Evolutionary conservation across 1,140 invertebrate species (phyloP), one percentile per base, ranked within the genome.

Genomic region (Cotesia chilonis): DNA sequence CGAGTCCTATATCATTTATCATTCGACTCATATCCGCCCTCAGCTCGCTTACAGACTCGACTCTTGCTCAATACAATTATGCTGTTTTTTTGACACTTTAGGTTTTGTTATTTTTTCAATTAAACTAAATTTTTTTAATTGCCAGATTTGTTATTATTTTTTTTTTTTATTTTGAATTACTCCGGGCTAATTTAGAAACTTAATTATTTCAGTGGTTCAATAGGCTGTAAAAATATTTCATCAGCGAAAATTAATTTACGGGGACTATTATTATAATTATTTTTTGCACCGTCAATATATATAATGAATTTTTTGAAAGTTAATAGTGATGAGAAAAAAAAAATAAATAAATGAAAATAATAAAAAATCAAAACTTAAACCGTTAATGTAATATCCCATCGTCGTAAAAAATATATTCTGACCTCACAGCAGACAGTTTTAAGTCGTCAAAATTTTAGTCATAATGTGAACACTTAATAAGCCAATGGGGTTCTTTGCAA

Each of bases 1-100:
- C 66, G 71, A 72, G 67, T 78, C 73, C 78, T 81, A 3, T 68
- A 82, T 87, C 84, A 87, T 86, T 87, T 86, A 86, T 87, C 84
- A 84, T 70, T 69, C 68, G 75, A 73, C 78, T 77, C 79, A 76
- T 79, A 73, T 80, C 78, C 79, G 77, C 82, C 73, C 70, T 72
- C 68, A 20, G 9, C 61, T 51, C 66, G 52, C 9, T 36, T 38
- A 38, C 60, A 37, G 4, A 28, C 61, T 64, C 68, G 28, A 57
- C 65, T 47, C 38, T 67, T 57, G 36, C 51, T 54, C 47, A 52
- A 10, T 52, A n/a, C 17, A 20, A n/a, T 5, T 55, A 20, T 55
- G 54, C 54, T 5, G n/a, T 5, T 55, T 20, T 14, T 55, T 55
- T 6, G 5, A 20, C n/a, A n/a, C n/a, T 55, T n/a, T 55, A 12